Conservation (phyloP, 2,113 vertebrate genomes). For the Bos taurus region DNA sequence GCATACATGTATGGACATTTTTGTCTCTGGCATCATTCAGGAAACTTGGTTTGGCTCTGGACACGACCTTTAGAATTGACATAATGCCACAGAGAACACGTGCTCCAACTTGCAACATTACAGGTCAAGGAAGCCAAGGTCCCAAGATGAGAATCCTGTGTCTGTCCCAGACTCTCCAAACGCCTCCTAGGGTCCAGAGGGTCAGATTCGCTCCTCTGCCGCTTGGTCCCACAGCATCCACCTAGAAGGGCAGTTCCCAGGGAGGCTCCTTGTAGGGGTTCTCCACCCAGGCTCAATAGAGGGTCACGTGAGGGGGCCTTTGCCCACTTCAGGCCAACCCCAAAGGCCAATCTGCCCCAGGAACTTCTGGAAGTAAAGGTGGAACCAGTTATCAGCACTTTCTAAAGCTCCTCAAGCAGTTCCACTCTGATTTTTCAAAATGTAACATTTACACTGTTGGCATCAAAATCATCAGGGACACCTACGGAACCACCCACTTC, state of each 20-base stretch:
- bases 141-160: neutral
- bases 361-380: neutral
- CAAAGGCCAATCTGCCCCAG: accelerated
- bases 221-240: accelerated
- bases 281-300: neutral
- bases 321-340: neutral
- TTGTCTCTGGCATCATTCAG: neutral
- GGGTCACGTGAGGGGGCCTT: neutral
- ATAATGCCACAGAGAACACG: accelerated
- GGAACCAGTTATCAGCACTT: neutral
- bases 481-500: neutral
- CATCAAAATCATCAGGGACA: too few relatives aligned
- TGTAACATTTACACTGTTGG: neutral
- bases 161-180: neutral
- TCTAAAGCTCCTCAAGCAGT: neutral
- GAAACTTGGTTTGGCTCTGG: neutral
- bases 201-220: neutral
- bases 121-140: neutral
- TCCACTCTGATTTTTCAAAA: neutral
- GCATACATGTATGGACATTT: accelerated
- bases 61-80: neutral
- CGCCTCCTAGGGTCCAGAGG: neutral
- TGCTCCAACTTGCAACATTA: neutral
- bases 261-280: accelerated
- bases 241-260: neutral